A percentile compares a stretch with the other conserved stretches of the same genome.
Conservation (phyloP, 2,797 vertebrate genomes). For the Onychomys leucogaster region DNA sequence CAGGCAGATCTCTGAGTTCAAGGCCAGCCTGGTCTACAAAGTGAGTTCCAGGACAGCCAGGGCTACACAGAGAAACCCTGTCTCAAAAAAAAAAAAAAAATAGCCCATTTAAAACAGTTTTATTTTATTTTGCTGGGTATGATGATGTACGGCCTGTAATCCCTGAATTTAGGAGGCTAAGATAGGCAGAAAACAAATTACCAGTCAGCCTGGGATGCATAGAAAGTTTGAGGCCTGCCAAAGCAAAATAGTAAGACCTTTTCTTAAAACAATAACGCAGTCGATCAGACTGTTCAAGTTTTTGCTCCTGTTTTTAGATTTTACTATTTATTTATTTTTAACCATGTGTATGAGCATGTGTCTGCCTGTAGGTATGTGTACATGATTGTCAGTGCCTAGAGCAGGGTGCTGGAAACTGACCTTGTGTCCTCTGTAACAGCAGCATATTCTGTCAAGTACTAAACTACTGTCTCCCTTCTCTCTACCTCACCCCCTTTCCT, state of each 20-base stretch:
- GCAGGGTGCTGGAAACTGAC: not conserved
- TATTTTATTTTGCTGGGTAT: not conserved
- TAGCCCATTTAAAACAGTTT: not conserved
- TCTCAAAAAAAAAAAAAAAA: accelerated
- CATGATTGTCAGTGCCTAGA: not conserved
- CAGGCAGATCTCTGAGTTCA: not conserved
- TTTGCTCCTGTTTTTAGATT: not conserved
- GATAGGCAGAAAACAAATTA: not conserved
- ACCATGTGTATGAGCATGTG: not conserved
- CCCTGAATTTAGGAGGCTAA: not conserved
- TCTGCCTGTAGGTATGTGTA: not conserved
- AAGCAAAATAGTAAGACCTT: not conserved
- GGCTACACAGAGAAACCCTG: not conserved
- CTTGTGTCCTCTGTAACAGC: not conserved
- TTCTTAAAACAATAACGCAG: not conserved
- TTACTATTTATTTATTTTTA: not conserved
- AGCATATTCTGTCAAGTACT: not conserved
- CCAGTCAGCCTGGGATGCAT: not conserved
- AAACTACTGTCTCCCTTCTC: not conserved
- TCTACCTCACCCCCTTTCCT: not conserved
- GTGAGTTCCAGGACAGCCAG: not conserved
- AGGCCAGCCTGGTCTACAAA: not conserved
- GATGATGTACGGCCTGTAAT: not conserved
- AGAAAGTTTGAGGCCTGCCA: not conserved
- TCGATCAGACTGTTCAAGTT: too few species aligned